Conservation (phyloP, 2,888 invertebrate genomes). For the Penaeus monodon region DNA sequence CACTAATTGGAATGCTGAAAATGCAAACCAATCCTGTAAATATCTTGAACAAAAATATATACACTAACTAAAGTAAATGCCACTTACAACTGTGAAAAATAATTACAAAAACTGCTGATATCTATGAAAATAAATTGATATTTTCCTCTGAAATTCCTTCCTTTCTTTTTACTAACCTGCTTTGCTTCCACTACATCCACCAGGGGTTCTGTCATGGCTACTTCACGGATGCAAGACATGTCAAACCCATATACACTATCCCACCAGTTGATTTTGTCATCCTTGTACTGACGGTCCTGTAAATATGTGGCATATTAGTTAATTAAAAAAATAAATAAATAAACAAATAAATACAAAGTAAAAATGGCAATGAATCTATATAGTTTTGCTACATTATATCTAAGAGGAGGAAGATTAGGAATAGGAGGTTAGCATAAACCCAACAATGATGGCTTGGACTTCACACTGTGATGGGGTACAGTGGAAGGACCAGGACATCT, state of each 20-base stretch:
- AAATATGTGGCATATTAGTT: constrained; percentile 70
- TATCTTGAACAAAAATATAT: no score
- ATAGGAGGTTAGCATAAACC: no score
- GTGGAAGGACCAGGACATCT: no score
- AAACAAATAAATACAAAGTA: no score
- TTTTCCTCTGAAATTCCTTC: not conserved
- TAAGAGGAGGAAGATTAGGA: no score
- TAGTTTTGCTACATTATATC: no score
- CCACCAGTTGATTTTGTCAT: constrained; percentile 99
- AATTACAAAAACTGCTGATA: no score
- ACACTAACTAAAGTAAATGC: no score
- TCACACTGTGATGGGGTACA: no score
- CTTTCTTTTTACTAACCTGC: constrained; percentile 75
- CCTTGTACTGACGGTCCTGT: constrained; percentile 98
- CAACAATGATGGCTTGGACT: no score
- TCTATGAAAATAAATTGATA: not conserved
- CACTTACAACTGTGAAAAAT: no score
- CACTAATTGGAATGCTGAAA: not conserved
- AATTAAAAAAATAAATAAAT: not conserved
- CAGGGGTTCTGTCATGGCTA: constrained; percentile 97
- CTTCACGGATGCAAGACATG: constrained; percentile 98
- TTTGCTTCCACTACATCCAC: constrained; percentile 99
- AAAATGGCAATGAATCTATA: no score
- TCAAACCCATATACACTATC: constrained; percentile 99
- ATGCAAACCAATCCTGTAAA: not conserved